phyloP scores from a whole-genome alignment of 2,113 vertebrate genomes.

The Psilopsiagon aurifrons region DNA sequence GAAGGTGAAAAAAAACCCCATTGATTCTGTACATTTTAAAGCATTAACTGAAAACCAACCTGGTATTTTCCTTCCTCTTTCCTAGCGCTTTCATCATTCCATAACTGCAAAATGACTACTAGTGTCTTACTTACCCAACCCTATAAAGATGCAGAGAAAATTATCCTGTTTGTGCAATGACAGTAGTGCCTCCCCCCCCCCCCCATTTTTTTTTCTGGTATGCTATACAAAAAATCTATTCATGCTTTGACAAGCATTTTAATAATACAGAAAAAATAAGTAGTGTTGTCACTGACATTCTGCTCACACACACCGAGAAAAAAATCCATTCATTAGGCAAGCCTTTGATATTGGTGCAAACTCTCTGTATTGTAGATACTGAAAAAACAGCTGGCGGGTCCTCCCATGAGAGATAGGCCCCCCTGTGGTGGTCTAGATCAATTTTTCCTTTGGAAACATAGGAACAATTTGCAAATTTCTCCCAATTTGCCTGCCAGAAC shows the following conservation, averaged over 20 bases:
- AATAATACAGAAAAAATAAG: neutral
- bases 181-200: neutral
- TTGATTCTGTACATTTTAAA: neutral
- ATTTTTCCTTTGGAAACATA: neutral
- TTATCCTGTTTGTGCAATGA: neutral
- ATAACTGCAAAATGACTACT: neutral
- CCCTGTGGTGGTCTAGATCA: neutral
- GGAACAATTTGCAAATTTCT: neutral
- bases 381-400: neutral
- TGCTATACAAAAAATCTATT: neutral
- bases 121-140: neutral
- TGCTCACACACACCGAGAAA: neutral
- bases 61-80: neutral
- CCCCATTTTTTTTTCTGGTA: neutral
- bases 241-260: neutral
- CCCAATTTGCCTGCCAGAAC: neutral
- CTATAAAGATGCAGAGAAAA: neutral
- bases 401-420: neutral
- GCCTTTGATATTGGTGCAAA: neutral
- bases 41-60: neutral
- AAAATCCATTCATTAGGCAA: neutral
- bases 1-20: rapidly evolving
- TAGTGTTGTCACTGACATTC: neutral
- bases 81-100: neutral
- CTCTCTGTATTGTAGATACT: neutral